These are phyloP conservation scores for Sphenodon punctatus DNA, from an alignment of 2,797 vertebrate genomes.

Conservation along the genomic window DNA sequence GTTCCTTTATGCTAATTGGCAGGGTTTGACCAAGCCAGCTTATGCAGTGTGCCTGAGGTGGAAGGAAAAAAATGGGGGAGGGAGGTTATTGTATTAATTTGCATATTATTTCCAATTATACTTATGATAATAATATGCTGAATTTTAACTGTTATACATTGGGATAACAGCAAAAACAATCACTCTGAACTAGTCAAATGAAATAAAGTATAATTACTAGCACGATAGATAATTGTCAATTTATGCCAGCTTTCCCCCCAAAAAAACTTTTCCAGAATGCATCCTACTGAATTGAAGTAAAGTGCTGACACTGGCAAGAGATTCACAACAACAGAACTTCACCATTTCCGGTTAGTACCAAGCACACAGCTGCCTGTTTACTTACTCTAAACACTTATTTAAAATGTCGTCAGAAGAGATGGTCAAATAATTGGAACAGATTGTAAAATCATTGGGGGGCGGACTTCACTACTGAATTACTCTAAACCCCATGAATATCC, in stretches of 20 bases:
- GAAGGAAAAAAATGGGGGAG: background rate
- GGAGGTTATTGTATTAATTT: background rate
- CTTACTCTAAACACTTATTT: background rate
- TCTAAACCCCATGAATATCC: background rate
- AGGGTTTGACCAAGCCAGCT: background rate
- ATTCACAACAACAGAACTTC: background rate
- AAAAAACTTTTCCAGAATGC: background rate
- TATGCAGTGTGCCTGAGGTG: background rate
- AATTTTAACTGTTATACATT: constrained; percentile 32
- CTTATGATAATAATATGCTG: constrained; percentile 33
- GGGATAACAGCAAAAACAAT: background rate
- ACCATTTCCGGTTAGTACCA: background rate
- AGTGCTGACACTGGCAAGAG: background rate
- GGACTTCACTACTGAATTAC: background rate
- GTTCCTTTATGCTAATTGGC: background rate
- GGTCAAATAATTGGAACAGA: background rate
- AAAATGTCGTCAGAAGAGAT: background rate
- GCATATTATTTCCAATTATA: constrained; percentile 4
- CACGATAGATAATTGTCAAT: constrained; percentile 1
- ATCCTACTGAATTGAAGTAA: background rate
- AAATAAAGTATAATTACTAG: background rate
- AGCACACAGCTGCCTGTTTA: background rate
- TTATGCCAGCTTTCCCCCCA: background rate
- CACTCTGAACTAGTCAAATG: constrained; percentile 14
- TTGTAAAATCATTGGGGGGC: background rate